Conservation (phyloP, 2,797 vertebrate species). For the Atherinosoma microstoma region DNA sequence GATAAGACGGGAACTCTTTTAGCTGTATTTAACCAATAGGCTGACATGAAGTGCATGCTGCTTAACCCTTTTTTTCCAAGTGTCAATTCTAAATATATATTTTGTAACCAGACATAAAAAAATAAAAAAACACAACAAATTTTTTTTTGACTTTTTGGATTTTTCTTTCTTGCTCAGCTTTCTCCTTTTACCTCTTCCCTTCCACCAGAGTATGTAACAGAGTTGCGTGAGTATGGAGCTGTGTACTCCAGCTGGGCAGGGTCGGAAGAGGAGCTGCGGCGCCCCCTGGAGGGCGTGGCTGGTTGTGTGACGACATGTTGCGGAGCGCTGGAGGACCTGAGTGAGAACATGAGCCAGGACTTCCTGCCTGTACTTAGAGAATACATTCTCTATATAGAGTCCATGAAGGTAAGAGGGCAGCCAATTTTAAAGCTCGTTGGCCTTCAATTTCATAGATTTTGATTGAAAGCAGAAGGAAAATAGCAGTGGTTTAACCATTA, state of each 20-base stretch:
- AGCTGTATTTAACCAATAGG: conserved; percentile 11
- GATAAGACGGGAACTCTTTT: conserved; percentile 23
- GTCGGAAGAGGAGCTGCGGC: conserved; percentile 87
- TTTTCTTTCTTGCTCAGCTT: neutral
- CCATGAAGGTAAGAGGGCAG: conserved; percentile 90
- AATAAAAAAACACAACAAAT: neutral
- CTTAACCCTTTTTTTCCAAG: neutral
- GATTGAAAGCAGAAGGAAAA: neutral
- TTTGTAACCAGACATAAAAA: neutral
- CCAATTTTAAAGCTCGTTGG: neutral
- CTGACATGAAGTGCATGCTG: neutral
- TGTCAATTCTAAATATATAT: conserved; percentile 23
- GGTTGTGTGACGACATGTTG: conserved; percentile 89
- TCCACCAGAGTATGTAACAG: conserved; percentile 90
- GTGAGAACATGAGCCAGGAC: conserved; percentile 93
- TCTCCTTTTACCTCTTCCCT: neutral
- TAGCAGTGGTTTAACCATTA: neutral
- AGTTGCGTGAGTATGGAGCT: conserved; percentile 92
- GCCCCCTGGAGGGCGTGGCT: conserved; percentile 91
- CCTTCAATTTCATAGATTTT: neutral
- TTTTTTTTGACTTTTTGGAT: neutral
- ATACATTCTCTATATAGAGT: conserved; percentile 94
- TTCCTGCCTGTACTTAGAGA: conserved; percentile 95
- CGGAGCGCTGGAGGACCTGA: conserved; percentile 91
- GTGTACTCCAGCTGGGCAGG: conserved; percentile 93